A percentile compares a stretch with the other conserved stretches of the same genome.
Conservation (phyloP, 2,797 vertebrate species). For the Ibycter americanus region DNA sequence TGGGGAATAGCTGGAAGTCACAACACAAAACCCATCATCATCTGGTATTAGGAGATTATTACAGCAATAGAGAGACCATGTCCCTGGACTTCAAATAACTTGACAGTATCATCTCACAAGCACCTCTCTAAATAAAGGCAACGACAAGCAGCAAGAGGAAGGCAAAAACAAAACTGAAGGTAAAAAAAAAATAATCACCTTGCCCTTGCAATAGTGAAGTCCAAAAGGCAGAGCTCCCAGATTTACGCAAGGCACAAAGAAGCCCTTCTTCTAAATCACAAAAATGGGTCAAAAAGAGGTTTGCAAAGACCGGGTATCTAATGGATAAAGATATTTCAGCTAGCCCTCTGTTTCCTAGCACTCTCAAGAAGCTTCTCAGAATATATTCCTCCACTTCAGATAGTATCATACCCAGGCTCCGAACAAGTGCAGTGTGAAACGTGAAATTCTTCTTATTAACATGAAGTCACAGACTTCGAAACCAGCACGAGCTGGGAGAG, state of each 20-base stretch:
- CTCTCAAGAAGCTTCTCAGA: not conserved
- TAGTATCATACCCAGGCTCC: not conserved
- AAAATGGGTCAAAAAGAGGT: not conserved
- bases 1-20: not conserved
- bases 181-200: not conserved
- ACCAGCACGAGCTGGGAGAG: conserved; percentile 25
- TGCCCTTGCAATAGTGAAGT: not conserved
- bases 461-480: conserved; percentile 26
- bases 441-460: conserved; percentile 43
- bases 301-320: not conserved
- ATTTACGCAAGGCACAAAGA: not conserved
- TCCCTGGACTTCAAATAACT: not conserved
- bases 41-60: not conserved
- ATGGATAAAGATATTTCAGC: not conserved
- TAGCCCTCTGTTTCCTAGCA: not conserved
- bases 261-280: not conserved
- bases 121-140: not conserved
- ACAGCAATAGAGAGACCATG: not conserved
- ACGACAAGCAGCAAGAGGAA: not conserved
- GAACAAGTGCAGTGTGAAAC: conserved; percentile 1
- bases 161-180: not conserved
- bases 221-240: not conserved
- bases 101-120: not conserved
- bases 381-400: not conserved
- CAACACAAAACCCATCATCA: not conserved